A percentile compares a stretch with the other conserved stretches of the same genome.
Conservation (phyloP, 2,113 vertebrate genomes). For the Sitta europaea region DNA sequence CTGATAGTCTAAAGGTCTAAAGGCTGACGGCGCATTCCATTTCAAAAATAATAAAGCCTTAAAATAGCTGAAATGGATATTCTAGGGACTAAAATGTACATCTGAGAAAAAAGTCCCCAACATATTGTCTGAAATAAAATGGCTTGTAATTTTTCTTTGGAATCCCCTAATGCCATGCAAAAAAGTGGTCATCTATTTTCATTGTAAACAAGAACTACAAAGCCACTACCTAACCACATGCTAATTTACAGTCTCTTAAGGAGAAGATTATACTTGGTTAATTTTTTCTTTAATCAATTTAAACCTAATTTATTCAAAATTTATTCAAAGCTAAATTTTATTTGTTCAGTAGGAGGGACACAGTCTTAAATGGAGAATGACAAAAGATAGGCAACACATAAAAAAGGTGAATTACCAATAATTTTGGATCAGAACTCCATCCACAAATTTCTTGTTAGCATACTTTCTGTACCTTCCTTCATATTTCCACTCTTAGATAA, state of each 20-base stretch:
- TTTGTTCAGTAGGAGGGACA: neutral
- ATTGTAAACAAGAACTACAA: neutral
- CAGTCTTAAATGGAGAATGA: neutral
- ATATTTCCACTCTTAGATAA: neutral
- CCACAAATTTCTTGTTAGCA: neutral
- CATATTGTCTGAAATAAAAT: neutral
- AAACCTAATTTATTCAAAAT: neutral
- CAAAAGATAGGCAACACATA: neutral
- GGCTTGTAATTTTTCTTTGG: neutral
- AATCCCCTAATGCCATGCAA: neutral
- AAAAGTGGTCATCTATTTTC: neutral
- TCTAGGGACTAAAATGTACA: neutral
- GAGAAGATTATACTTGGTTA: neutral
- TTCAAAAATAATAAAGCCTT: neutral
- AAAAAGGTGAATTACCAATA: neutral
- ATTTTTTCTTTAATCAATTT: neutral
- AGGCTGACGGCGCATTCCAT: rapidly evolving
- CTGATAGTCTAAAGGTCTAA: neutral
- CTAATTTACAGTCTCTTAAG: neutral
- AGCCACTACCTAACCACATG: neutral
- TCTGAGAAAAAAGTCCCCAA: neutral
- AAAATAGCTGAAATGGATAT: neutral
- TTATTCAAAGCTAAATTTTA: neutral
- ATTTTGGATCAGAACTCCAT: neutral
- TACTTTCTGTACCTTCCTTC: neutral